Conservation (phyloP, 2,888 invertebrate genomes). For the Sepiola atlantica region DNA sequence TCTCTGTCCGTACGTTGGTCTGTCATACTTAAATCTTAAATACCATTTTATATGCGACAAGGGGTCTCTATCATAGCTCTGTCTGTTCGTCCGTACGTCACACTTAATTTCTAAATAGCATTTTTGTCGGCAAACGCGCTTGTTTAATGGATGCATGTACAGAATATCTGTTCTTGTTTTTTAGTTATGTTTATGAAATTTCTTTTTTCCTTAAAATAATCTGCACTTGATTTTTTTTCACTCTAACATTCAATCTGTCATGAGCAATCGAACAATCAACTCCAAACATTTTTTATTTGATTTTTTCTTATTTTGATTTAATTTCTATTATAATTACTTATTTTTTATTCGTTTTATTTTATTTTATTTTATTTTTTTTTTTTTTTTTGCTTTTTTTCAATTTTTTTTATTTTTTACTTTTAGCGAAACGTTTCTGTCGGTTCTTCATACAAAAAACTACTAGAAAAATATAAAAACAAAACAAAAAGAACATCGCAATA, state of each 20-base stretch:
- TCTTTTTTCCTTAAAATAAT: constrained; percentile 18
- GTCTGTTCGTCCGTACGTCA: no score
- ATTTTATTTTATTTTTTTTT: background rate
- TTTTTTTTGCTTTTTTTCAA: background rate
- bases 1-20: no score
- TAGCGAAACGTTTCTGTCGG: background rate
- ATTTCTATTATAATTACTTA: no score
- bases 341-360: background rate
- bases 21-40: no score
- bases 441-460: background rate
- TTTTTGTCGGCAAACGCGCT: no score
- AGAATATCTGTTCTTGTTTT: background rate
- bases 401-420: background rate
- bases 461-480: background rate
- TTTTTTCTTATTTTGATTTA: background rate
- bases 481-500: background rate
- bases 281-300: background rate
- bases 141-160: no score
- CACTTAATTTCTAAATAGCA: no score
- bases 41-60: no score
- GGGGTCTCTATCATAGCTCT: no score
- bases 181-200: background rate
- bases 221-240: background rate
- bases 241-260: background rate
- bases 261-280: background rate